Base-by-base conservation (phyloP, 2,888 invertebrate genomes). In the Calliscelio sp. region DNA sequence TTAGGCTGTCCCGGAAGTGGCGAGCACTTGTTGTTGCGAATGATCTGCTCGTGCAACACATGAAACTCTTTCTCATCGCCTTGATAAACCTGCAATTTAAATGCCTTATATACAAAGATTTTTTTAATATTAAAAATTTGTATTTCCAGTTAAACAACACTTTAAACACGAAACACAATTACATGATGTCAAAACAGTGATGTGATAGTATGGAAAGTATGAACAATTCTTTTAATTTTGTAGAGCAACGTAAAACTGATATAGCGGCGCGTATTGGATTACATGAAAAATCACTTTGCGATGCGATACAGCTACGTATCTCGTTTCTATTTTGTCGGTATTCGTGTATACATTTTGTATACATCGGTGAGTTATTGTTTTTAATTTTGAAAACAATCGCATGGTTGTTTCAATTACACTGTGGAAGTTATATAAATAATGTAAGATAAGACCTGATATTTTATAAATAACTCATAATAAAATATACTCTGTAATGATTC, bases 31-130 rank as follows among this genome's bases (percentile, higher is more conserved):
- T 96, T 96, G 68, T 95, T 97, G 87, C 96, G 95, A 87, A 99
- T 98, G 22, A 98, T 95, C 91, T 97, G 95, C 91, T 99, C 98
- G 92, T 98, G 98, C 75, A 98, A 93, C 90, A 97, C 97, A 91
- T 97, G 96, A 89, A 97, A 98, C 91, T 98, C 98, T 93, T 97
- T 98, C 92, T 98, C 97, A 92, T 97, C 97, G 65, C 96, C 96
- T 94, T 97, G 97, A 90, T 96, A 97, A 0, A 97, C 96, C 95
- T 96, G 93, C 44, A 93, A 55, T 41, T 41, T 41, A n/a, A n/a
- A 10, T 14, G 6, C n/a, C 28, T 41, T 41, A n/a, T 41, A n/a
- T 3, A 38, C 3, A 38, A 11, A 38, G 11, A 38, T 38, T 14
- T 11, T 32, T 32, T 32, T 7, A 32, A 32, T 32, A n/a, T n/a